Evolutionary conservation across 2,888 invertebrate species (phyloP), one percentile per base, ranked within the genome.

Genomic region (Pogonocherus hispidulus): DNA sequence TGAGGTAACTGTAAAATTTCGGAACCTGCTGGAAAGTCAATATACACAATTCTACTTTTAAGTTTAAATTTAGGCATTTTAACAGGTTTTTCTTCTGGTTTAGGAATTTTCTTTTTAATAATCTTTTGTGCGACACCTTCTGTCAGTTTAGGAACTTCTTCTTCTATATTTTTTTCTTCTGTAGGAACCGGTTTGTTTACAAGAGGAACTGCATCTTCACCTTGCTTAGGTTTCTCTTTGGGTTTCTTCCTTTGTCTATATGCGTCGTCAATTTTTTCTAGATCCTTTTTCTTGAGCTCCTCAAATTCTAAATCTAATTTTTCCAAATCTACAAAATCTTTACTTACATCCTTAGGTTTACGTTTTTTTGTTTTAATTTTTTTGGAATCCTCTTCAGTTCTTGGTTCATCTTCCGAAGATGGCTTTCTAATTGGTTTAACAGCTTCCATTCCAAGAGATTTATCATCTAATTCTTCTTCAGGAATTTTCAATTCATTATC

Each of bases 101-200:
- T 68, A 3, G 77, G 71, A 60, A 66, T 59, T 54, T 77, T 76
- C 74, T 83, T 84, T 51, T 82, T 84, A 6, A 93, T 84, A 84
- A 93, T 92, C 3, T 93, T 86, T 82, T 91, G 88, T 66, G 90
- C 89, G 76, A 91, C 90, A 63, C 89, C 89, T 0, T 91, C 90
- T 11, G 87, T 11, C n/a, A n/a, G 73, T 69, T 76, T 79, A 23
- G 90, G 88, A 78, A 69, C 69, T 6, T 76, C 63, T 64, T 91
- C 88, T 23, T 71, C 44, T 57, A 71, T 66, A 68, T 77, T 71
- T n/a, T 72, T 63, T 68, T 77, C 76, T 71, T 77, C 41, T 14
- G 2, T 14, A 5, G 16, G 41, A 16, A 16, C 41, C 1, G 16
- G 14, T 41, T n/a, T n/a, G 4, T 41, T 41, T n/a, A 14, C n/a